Percentiles rank a stretch among this genome's conserved stretches.
Conservation (phyloP, 2,797 vertebrate genomes). For the Oreortyx pictus region DNA sequence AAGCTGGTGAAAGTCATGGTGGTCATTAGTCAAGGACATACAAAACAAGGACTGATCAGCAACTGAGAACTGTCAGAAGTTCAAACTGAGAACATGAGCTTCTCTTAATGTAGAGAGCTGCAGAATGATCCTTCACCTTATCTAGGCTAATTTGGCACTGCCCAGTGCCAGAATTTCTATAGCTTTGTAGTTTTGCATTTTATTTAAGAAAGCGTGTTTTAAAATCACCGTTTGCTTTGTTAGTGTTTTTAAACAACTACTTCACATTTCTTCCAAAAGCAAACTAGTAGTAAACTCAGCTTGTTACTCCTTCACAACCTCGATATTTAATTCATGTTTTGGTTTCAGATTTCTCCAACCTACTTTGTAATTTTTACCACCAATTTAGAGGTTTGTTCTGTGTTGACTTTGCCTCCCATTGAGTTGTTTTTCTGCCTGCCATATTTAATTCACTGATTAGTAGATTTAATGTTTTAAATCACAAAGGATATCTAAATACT, state of each 20-base stretch:
- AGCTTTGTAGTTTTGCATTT: conserved; percentile 3
- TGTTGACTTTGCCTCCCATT: conserved; percentile 63
- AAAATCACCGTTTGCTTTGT: not conserved
- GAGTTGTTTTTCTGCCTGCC: conserved; percentile 41
- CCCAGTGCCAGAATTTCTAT: not conserved
- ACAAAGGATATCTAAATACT: conserved; percentile 56
- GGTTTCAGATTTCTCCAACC: conserved; percentile 42
- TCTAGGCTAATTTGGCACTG: not conserved
- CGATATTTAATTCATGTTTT: conserved; percentile 41
- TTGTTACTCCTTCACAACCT: not conserved
- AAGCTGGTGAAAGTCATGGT: not conserved
- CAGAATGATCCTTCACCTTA: not conserved
- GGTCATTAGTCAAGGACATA: not conserved
- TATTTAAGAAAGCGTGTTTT: not conserved
- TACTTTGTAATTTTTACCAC: conserved; percentile 43
- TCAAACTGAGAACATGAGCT: not conserved
- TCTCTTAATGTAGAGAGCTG: not conserved
- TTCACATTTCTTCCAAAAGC: not conserved
- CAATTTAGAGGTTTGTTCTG: conserved; percentile 23
- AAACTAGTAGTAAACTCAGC: not conserved
- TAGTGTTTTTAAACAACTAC: not conserved
- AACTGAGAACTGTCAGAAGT: not conserved
- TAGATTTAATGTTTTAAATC: conserved; percentile 28
- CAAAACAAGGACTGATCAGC: not conserved
- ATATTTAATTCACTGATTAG: conserved; percentile 60